Evolutionary conservation across 2,797 vertebrate species (phyloP).

Genomic region (Onychomys leucogaster): DNA sequence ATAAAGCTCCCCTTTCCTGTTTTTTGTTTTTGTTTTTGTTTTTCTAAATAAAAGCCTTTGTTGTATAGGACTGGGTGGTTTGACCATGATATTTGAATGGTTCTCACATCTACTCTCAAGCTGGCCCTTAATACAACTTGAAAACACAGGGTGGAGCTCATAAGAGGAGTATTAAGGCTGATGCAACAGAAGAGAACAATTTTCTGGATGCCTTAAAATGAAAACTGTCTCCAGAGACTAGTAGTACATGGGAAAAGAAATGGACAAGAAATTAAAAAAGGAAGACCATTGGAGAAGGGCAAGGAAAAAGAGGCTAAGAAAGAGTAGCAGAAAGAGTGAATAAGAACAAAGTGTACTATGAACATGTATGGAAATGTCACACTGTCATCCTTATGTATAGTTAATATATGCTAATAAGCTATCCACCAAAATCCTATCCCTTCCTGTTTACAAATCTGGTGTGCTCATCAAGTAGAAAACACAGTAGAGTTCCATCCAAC

Average conservation of each 20-base stretch:
- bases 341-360: neutral
- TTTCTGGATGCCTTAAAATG: neutral
- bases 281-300: neutral
- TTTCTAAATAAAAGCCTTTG: constrained; percentile 6
- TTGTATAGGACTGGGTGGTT: neutral
- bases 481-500: neutral
- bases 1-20: neutral
- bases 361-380: neutral
- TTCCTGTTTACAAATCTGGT: neutral
- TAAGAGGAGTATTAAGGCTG: neutral
- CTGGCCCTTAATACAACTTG: neutral
- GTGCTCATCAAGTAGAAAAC: neutral
- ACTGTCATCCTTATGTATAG: too few relatives aligned
- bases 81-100: neutral
- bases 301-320: neutral
- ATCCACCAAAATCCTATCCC: neutral
- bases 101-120: neutral
- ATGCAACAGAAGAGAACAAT: neutral
- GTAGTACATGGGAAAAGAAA: neutral
- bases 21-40: constrained; percentile 20
- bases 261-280: neutral
- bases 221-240: neutral
- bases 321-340: neutral
- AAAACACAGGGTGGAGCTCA: neutral
- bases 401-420: neutral